Percentiles rank a stretch among this genome's conserved stretches.
Evolutionary conservation across 2,113 vertebrate species (phyloP).

Genomic region (Barnardius zonarius): DNA sequence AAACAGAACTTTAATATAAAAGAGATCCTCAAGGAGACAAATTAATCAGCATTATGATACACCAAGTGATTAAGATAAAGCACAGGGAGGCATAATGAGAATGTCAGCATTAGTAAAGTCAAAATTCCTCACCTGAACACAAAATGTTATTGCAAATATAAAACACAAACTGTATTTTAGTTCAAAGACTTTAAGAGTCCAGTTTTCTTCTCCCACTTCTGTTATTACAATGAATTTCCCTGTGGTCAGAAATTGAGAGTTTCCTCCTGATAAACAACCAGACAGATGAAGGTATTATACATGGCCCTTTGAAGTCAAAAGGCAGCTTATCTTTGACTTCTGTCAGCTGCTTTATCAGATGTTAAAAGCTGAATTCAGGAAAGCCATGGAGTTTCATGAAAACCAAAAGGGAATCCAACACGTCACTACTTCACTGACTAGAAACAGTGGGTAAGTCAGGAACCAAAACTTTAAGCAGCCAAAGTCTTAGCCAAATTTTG

Average conservation of each 20-base stretch:
- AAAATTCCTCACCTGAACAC: neutral
- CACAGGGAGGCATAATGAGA: neutral
- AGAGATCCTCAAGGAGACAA: slow-evolving; percentile 26
- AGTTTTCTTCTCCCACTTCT: neutral
- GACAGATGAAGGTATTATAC: neutral
- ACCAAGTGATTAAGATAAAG: slow-evolving; percentile 1
- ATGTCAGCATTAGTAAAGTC: neutral
- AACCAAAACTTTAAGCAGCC: neutral
- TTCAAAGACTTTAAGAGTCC: neutral
- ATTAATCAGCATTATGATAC: slow-evolving; percentile 31
- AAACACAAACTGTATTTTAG: neutral
- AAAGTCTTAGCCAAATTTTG: neutral
- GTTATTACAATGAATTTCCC: neutral
- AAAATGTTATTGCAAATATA: neutral
- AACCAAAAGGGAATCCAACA: neutral
- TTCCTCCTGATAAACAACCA: neutral
- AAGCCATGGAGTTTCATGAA: neutral
- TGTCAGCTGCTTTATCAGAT: neutral
- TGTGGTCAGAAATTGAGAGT: neutral
- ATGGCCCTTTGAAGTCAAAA: neutral
- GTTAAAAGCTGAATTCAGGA: neutral
- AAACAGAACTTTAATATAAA: neutral
- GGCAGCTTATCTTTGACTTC: neutral
- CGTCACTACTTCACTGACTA: accelerated
- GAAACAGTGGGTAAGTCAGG: neutral